Base-by-base conservation (phyloP, 2,797 vertebrate genomes). In the Anabacerthia variegaticeps region DNA sequence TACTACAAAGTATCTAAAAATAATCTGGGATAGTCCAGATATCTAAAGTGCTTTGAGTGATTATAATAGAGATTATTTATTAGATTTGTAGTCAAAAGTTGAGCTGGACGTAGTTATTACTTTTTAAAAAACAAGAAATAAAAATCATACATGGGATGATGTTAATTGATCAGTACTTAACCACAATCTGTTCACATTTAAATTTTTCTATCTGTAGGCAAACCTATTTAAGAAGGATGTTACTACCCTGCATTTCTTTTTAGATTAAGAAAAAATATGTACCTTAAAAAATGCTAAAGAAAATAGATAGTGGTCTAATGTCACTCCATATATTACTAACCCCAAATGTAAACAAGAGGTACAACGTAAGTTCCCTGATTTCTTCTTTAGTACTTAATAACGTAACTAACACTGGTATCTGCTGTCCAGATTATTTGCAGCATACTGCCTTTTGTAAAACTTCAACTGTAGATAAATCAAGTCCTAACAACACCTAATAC, bases 31-130 rank as follows among this genome's bases (percentile, higher is more conserved):
- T 88, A 97, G 95, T 98, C 98, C 99, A 99, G 98, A 99, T 99
- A 98, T 98, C 97, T 99, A 99, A 99, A 99, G 99, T 99, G 99
- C 99, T 98, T 98, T 96, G 96, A 99, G 98, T 98, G 98, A 98
- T 97, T 94, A 96, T 83, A 93, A 94, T 77, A 94, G 93, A 69
- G 71, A 94, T 88, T 94, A 96, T 65, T 92, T 88, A 89, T 88
- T 85, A 93, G 85, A 95, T 90, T 86, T 92, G 92, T 96, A 93
- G 88, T 94, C 82, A 82, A 81, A 97, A 88, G 88, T 71, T 88
- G 85, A 95, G 85, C 66, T 85, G 95, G 91, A 96, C 19, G 6
- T 85, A 86, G 71, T 71, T 59, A 83, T 37, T 85, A 93, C 65
- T 36, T 79, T 72, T 37, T 83, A 49, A 56, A 76, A 82, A 92